phyloP scores from a whole-genome alignment of 2,888 invertebrate genomes.

The Enchytraeus crypticus region DNA sequence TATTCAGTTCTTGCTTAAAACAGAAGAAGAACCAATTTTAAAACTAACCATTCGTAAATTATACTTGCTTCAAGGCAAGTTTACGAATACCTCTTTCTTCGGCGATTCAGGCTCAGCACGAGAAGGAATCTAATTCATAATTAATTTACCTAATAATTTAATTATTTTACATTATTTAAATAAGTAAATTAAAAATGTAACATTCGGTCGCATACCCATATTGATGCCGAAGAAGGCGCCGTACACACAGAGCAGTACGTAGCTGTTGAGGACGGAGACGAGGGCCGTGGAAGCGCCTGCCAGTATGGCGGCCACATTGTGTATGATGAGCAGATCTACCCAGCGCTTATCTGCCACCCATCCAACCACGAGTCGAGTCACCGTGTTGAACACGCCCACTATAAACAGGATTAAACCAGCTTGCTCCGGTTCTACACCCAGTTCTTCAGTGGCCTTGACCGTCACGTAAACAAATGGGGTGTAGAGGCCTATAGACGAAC shows the following conservation, averaged over 20 bases:
- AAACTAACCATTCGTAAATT: too few species aligned
- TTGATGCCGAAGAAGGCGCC: slow-evolving; percentile 75
- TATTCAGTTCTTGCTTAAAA: too few species aligned
- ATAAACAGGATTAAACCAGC: slow-evolving; percentile 48
- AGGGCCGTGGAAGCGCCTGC: slow-evolving; percentile 81
- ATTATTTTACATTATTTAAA: too few species aligned
- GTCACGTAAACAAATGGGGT: slow-evolving; percentile 41
- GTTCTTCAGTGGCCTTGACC: slow-evolving; percentile 26
- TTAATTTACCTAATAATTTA: too few species aligned
- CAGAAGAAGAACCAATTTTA: too few species aligned
- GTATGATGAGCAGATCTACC: slow-evolving; percentile 74
- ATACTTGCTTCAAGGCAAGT: too few species aligned
- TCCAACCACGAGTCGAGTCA: slow-evolving; percentile 52
- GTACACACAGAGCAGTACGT: slow-evolving; percentile 66
- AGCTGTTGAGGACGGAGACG: slow-evolving; percentile 60
- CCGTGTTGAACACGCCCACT: slow-evolving; percentile 38
- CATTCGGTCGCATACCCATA: slow-evolving; percentile 21
- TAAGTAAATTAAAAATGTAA: too few species aligned
- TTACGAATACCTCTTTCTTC: too few species aligned
- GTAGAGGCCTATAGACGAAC: slow-evolving; percentile 15
- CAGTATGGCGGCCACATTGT: slow-evolving; percentile 75
- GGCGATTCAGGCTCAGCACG: too few species aligned
- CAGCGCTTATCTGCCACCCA: slow-evolving; percentile 64
- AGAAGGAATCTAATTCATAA: too few species aligned
- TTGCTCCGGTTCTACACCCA: slow-evolving; percentile 49